Conservation (phyloP, 1,140 invertebrate genomes). For the Danaus melanippus region DNA sequence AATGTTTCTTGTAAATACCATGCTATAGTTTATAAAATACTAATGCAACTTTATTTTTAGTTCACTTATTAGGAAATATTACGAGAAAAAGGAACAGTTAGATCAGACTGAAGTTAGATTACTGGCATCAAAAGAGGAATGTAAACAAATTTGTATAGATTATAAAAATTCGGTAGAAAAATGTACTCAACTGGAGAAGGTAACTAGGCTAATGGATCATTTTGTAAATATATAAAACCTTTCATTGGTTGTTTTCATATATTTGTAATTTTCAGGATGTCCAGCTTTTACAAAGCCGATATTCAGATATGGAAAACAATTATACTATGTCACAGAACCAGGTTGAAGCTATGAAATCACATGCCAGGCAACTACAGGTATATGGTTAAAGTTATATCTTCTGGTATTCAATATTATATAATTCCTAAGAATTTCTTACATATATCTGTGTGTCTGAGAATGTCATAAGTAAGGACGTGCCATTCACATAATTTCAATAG, state of each 20-base stretch:
- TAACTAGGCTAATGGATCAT: constrained; percentile 16
- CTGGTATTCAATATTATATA: constrained; percentile 1
- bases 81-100: constrained; percentile 33
- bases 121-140: constrained; percentile 39
- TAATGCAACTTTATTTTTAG: constrained; percentile 29
- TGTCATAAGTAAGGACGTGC: too few relatives aligned
- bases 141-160: constrained; percentile 43
- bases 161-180: constrained; percentile 39
- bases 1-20: not conserved
- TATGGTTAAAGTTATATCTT: not conserved
- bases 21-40: not conserved
- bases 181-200: constrained; percentile 37
- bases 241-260: constrained; percentile 1
- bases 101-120: constrained; percentile 35
- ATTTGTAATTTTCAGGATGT: constrained; percentile 24
- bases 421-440: constrained; percentile 4
- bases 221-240: too few relatives aligned
- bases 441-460: not conserved
- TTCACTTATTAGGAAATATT: constrained; percentile 43
- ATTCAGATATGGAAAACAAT: constrained; percentile 28
- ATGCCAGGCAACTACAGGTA: constrained; percentile 52
- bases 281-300: constrained; percentile 20
- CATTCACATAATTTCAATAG: not conserved
- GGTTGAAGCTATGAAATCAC: constrained; percentile 35
- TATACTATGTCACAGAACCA: constrained; percentile 26